A percentile compares a stretch with the other conserved stretches of the same genome.
These are phyloP conservation scores for Dasyurus viverrinus DNA, from an alignment of 2,113 vertebrate species.

Conservation along the genomic window DNA sequence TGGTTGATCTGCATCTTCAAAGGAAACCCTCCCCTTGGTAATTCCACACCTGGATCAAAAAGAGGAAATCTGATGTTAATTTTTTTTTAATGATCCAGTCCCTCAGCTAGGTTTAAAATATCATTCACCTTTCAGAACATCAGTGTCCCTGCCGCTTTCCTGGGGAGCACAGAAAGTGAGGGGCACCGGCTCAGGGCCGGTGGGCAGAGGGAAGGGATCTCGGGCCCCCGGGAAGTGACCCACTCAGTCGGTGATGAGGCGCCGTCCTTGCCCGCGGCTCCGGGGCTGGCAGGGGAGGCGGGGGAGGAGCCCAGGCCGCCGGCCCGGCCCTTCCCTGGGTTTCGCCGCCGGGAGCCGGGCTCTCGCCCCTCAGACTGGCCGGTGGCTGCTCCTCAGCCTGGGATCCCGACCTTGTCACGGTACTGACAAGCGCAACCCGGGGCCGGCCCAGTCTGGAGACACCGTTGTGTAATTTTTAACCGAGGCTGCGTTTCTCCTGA, in stretches of 20 bases:
- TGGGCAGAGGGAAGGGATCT: slow-evolving; percentile 26
- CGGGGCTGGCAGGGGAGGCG: background rate
- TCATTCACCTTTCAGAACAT: background rate
- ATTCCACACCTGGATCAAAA: background rate
- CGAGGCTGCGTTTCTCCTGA: background rate
- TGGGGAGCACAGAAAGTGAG: background rate
- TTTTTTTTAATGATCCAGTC: background rate
- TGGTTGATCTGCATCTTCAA: background rate
- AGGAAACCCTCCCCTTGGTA: background rate
- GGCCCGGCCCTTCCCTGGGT: background rate
- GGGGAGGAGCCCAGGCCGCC: background rate
- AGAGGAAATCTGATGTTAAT: background rate
- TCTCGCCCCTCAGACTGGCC: background rate
- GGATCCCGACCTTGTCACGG: slow-evolving; percentile 32
- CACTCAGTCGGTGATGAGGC: slow-evolving; percentile 21
- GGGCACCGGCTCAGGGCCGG: background rate
- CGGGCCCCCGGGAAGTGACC: slow-evolving; percentile 47
- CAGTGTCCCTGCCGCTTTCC: background rate
- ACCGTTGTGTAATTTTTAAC: background rate
- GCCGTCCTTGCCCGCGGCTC: background rate
- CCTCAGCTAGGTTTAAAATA: background rate
- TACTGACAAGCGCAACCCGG: background rate
- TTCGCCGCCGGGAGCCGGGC: slow-evolving; percentile 18
- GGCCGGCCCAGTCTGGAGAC: background rate
- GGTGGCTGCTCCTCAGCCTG: background rate